phyloP scores from a whole-genome alignment of 2,888 invertebrate species.

The Amiota mariae region DNA sequence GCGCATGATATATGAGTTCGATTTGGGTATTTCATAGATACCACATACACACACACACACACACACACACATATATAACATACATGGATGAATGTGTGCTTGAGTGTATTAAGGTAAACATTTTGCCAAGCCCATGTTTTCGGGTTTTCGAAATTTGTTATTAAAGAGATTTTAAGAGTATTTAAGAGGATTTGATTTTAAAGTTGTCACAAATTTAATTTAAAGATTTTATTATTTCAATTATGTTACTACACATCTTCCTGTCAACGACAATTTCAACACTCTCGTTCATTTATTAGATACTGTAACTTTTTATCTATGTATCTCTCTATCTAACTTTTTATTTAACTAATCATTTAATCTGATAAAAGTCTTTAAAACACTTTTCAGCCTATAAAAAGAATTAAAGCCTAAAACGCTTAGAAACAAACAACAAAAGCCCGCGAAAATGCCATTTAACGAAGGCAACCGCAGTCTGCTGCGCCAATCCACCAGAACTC shows the following conservation, averaged over 20 bases:
- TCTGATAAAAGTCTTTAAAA: not conserved
- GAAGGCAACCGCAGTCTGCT: not conserved
- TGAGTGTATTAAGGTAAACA: not conserved
- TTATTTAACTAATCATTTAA: constrained; percentile 16
- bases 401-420: constrained; percentile 12
- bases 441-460: not conserved
- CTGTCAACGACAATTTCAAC: too few species aligned
- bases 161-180: too few species aligned
- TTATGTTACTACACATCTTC: too few species aligned
- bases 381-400: constrained; percentile 14
- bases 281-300: too few species aligned
- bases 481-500: not conserved
- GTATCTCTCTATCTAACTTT: too few species aligned
- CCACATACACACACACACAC: too few species aligned
- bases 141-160: not conserved
- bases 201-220: too few species aligned
- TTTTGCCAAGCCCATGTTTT: not conserved
- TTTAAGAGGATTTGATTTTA: too few species aligned
- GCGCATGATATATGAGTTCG: constrained; percentile 57
- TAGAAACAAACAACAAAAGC: constrained; percentile 4
- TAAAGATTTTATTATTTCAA: too few species aligned
- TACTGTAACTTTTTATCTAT: too few species aligned
- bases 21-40: constrained; percentile 37
- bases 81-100: too few species aligned
- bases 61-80: too few species aligned